These are phyloP conservation scores for Pseudococcus longispinus DNA, from an alignment of 2,888 invertebrate genomes.

Conservation along the genomic window DNA sequence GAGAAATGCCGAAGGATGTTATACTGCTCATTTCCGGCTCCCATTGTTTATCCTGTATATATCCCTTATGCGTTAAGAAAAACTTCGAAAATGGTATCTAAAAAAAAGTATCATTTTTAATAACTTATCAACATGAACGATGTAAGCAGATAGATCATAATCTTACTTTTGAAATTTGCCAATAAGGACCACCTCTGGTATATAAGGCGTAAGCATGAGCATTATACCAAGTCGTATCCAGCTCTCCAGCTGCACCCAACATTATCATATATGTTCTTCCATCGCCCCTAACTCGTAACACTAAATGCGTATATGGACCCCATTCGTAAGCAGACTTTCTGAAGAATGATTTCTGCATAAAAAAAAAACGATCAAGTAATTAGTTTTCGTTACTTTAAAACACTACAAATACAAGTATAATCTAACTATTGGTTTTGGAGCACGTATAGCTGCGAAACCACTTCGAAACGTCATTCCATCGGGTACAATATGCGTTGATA, in stretches of 20 bases:
- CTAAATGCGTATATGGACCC: slow-evolving; percentile 76
- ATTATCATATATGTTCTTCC: slow-evolving; percentile 89
- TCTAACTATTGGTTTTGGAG: slow-evolving; percentile 71
- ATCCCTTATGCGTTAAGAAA: slow-evolving; percentile 79
- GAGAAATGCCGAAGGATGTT: slow-evolving; percentile 80
- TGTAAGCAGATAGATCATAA: not conserved
- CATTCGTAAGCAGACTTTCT: slow-evolving; percentile 76
- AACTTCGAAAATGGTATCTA: slow-evolving; percentile 96
- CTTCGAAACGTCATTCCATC: slow-evolving; percentile 80
- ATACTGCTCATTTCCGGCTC: slow-evolving; percentile 70
- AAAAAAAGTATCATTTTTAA: slow-evolving; percentile 60
- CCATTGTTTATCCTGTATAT: slow-evolving; percentile 82
- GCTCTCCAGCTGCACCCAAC: slow-evolving; percentile 76
- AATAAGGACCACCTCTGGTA: slow-evolving; percentile 97
- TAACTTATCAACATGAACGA: not conserved
- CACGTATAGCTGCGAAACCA: slow-evolving; percentile 83
- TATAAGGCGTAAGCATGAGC: slow-evolving; percentile 83
- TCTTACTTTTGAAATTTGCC: slow-evolving; percentile 86
- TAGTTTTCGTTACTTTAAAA: not conserved
- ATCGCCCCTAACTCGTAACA: slow-evolving; percentile 88
- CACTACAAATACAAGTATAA: not conserved
- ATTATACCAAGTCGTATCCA: slow-evolving; percentile 90
- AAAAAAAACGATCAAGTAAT: not conserved
- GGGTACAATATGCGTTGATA: slow-evolving; percentile 75
- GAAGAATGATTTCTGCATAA: slow-evolving; percentile 79